Evolutionary conservation across 1,140 invertebrate genomes (phyloP), one percentile per base, ranked within the genome.

Genomic region (Goniozus legneri): DNA sequence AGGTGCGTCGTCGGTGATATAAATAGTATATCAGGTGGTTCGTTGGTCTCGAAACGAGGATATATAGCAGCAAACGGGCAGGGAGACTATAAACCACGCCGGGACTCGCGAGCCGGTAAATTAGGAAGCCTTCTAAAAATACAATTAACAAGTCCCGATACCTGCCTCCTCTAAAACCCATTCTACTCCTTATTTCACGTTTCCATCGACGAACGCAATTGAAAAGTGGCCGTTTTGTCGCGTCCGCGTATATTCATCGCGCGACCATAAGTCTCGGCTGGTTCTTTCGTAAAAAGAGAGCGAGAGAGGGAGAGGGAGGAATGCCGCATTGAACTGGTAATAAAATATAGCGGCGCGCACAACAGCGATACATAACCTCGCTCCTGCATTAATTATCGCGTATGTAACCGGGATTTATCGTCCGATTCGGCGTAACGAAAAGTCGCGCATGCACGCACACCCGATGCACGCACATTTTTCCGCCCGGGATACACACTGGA

Each of bases 1-100:
- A 71, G 68, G 65, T 65, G 60, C 67, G 65, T 66, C 67, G 65
- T 69, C 64, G 64, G 67, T 67, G 65, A 67, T 69, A 62, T 65
- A 62, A 66, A 63, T 60, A 60, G 56, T 50, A 67, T 53, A 67
- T 70, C 58, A 57, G n/a, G n/a, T n/a, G n/a, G n/a, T n/a, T n/a
- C n/a, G n/a, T n/a, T n/a, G n/a, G n/a, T n/a, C n/a, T n/a, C n/a
- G n/a, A n/a, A n/a, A n/a, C n/a, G n/a, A n/a, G n/a, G n/a, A n/a
- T n/a, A n/a, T n/a, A n/a, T n/a, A n/a, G n/a, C n/a, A n/a, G n/a
- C n/a, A n/a, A n/a, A n/a, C n/a, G n/a, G n/a, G n/a, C n/a, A n/a
- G 47, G 55, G 38, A 51, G 52, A 58, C 65, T 68, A 68, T 71
- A 68, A 71, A 71, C 65, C 60, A 69, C 64, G 60, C 62, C 50